Conservation (phyloP, 2,113 vertebrate species). For the Centrocercus urophasianus region DNA sequence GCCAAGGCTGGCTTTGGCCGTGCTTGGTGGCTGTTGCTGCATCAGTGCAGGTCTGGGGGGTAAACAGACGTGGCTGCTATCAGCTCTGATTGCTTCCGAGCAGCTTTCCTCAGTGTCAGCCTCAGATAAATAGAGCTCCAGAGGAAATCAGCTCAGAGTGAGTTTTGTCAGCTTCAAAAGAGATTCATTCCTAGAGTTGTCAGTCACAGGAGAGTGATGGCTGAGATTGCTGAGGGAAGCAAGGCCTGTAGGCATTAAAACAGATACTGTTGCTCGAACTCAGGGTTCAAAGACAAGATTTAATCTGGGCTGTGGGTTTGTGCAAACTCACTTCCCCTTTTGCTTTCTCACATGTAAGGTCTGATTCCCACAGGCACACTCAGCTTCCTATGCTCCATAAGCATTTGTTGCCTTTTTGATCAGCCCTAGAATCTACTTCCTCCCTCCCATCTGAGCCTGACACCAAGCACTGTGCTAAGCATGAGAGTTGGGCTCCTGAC, state of each 20-base stretch:
- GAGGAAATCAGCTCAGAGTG: constrained; percentile 38
- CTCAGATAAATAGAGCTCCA: background rate
- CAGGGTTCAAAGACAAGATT: constrained; percentile 2
- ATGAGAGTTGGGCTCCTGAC: background rate
- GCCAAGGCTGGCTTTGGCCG: background rate
- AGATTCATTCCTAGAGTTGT: constrained; percentile 25
- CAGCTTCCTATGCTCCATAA: background rate
- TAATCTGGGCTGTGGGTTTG: constrained; percentile 25
- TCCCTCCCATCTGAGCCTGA: background rate
- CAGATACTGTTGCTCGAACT: constrained; percentile 26
- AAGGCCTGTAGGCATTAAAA: constrained; percentile 49
- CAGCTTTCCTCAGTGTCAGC: background rate
- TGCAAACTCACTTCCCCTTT: background rate
- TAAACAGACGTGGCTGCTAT: background rate
- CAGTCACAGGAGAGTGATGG: constrained; percentile 23
- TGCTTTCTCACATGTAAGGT: background rate
- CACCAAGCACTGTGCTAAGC: background rate
- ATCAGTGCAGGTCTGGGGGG: background rate
- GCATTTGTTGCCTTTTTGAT: background rate
- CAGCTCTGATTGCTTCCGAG: background rate
- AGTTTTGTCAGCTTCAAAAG: constrained; percentile 57
- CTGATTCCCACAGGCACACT: background rate
- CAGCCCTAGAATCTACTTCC: background rate
- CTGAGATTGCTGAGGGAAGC: constrained; percentile 39
- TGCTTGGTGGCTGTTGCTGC: background rate